Evolutionary conservation across 2,797 vertebrate species (phyloP), one percentile per base, ranked within the genome.

Genomic region (Tangara arthus): DNA sequence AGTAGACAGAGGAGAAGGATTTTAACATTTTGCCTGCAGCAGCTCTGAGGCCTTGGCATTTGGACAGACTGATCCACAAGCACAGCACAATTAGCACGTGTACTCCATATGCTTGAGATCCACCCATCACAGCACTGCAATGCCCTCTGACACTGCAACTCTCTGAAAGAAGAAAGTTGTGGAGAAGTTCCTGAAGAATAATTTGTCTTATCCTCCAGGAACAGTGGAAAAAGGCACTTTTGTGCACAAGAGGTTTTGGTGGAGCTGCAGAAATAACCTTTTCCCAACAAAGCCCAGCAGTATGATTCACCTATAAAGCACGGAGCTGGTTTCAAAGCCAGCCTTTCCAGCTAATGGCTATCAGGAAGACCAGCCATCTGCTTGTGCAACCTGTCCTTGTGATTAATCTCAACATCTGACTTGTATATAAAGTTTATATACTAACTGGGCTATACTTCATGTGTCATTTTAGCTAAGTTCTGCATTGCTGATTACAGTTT

Each of bases 1-100:
- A 28, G n/a, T 5, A 93, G 87, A 49, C 69, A 77, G 69, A 34
- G 59, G 46, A 63, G 61, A 79, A 91, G 80, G 77, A 87, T 93
- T 90, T 82, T 82, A 87, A 87, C 66, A 68, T 87, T 94, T 96
- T 87, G 95, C 95, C 94, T 89, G 70, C 89, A 94, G 95, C 89
- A 93, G 80, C 70, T 95, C 73, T 15, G 56, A 95, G 95, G 94
- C 90, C 80, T 57, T 97, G 95, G 93, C 95, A 96, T 96, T 96
- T 96, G 93, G 82, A 76, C 37, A 90, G 86, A 84, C 59, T 37
- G 66, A 94, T 79, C 80, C 5, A 4, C 27, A 57, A 93, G 94
- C 77, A 73, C 49, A 60, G 70, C 35, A 17, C 86, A 97, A 95
- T 95, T 91, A 93, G 89, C 85, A 92, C 77, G 94, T 93, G 87